Evolutionary conservation across 2,888 invertebrate species (phyloP), one percentile per base, ranked within the genome.

Genomic region (Drosophila robusta): DNA sequence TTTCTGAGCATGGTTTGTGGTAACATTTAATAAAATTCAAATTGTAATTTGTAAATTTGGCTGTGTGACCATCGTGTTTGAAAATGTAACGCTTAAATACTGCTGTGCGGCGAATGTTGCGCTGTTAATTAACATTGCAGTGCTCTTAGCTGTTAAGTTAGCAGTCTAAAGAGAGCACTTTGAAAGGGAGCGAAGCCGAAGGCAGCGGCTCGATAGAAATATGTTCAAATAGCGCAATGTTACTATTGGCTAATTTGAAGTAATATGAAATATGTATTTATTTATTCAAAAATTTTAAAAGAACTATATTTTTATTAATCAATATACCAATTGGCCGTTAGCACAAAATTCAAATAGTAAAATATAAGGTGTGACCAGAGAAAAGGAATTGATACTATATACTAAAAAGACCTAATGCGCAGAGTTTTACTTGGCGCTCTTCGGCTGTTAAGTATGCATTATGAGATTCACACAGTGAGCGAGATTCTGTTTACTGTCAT

Each of bases 111-210:
- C 16, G 29, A 50, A 24, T 29, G 34, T 26, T n/a, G 7, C 7
- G 2, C 1, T 60, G 55, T 47, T 18, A 34, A 9, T n/a, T 46
- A 54, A 41, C 49, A 74, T 24, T 7, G 5, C 2, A 0, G 1
- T 22, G 9, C 75, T 72, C 75, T 72, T 75, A 4, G 0, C 11
- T 69, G 61, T 62, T 50, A 58, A 26, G 1, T 41, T 62, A 72
- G 32, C 75, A 74, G 36, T 2, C 1, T 0, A 6, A 12, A 56
- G 51, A 39, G 51, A 39, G 16, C 2, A 51, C 4, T 16, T n/a
- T 41, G 12, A 0, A 26, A 3, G 4, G n/a, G 42, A 39, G 44
- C 26, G n/a, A 0, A n/a, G 12, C 6, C 16, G 14, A 1, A 12
- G 4, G 0, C 7, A 12, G n/a, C 1, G n/a, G 11, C 11, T 14